Evolutionary conservation across 2,113 vertebrate genomes (phyloP).

Genomic region (Cyanoliseus patagonus): DNA sequence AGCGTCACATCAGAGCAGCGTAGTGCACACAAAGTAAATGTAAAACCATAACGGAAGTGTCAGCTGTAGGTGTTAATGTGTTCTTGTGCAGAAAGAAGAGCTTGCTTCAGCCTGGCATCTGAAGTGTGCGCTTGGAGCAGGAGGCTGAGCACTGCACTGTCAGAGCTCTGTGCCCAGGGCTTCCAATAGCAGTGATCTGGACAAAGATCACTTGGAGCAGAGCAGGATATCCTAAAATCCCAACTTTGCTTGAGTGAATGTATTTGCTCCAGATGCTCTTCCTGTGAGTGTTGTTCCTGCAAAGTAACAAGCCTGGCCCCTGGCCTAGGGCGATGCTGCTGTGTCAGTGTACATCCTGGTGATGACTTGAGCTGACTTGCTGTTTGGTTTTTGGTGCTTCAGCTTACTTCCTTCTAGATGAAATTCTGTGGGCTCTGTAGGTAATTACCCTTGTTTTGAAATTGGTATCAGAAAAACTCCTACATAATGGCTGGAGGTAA

Average conservation of each 20-base stretch:
- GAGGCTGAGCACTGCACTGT: background rate
- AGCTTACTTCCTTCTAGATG: background rate
- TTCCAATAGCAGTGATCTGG: background rate
- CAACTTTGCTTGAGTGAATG: background rate
- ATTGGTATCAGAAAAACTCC: background rate
- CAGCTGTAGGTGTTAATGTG: background rate
- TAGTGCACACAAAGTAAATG: accelerated
- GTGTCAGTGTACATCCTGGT: background rate
- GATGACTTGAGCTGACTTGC: background rate
- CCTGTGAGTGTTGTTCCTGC: background rate
- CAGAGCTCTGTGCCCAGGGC: background rate
- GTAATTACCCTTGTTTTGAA: background rate
- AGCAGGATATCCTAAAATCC: background rate
- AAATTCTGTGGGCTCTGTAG: background rate
- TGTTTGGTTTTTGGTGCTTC: background rate
- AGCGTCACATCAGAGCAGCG: background rate
- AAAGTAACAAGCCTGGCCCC: background rate
- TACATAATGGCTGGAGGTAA: background rate
- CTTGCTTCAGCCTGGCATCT: background rate
- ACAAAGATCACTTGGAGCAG: background rate
- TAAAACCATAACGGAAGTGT: accelerated
- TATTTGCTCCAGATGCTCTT: background rate
- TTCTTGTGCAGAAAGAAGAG: background rate
- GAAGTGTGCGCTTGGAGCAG: background rate
- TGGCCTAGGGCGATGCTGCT: background rate